Evolutionary conservation across 2,888 invertebrate species (phyloP), one percentile per base, ranked within the genome.

Genomic region (Synergus gifuensis): DNA sequence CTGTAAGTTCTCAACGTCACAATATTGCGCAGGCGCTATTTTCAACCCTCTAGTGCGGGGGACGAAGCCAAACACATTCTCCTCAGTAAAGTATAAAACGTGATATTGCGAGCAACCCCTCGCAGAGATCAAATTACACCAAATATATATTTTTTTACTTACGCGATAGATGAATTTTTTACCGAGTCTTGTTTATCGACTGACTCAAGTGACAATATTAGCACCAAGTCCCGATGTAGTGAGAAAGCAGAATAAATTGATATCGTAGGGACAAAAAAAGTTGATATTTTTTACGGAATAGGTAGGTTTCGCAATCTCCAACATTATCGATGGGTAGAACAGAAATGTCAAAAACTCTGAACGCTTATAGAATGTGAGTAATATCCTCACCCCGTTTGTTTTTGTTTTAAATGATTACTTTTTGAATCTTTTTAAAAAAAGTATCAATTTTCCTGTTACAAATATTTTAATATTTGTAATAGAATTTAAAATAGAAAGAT

Each of bases 341-440:
- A 86, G 91, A 92, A 90, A 96, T 96, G 96, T 97, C 97, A 93
- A 97, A 96, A 94, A 96, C 96, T 92, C 95, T 97, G 92, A 97
- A 97, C 94, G 96, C 96, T 91, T 97, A 97, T 93, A 95, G 97
- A 94, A 96, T 97, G 97, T 97, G 94, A 97, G 96, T 96, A 94
- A 82, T 85, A 69, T 58, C 49, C 28, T 18, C 44, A 22, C n/a
- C 36, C 14, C 36, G 3, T 44, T 76, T 76, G 11, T 18, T 18
- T 69, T 69, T 14, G 16, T 49, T 36, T 76, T 60, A 11, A 54
- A 42, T 40, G 40, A 60, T 28, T 28, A 40, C 40, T 60, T 22
- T 54, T 76, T n/a, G 12, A 28, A 28, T 36, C 44, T 67, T 42
- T 12, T 9, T 16, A 28, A 42, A 44, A 42, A 44, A 36, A 63